Evolutionary conservation across 2,888 invertebrate species (phyloP).

Genomic region (Temnothorax rugatulus): DNA sequence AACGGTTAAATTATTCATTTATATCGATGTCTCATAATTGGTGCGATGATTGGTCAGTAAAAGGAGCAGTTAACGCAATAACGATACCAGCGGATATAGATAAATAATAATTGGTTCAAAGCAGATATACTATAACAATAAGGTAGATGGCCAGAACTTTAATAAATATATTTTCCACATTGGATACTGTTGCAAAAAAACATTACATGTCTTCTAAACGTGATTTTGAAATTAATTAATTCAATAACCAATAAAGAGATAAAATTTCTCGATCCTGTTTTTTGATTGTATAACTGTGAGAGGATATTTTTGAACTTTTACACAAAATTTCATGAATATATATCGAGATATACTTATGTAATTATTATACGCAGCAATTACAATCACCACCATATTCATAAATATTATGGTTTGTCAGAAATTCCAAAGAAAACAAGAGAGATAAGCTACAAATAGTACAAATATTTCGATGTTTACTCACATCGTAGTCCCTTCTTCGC

Average conservation of each 20-base stretch:
- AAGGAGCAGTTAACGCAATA: not conserved
- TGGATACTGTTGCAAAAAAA: not conserved
- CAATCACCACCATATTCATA: not conserved
- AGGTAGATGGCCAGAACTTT: not conserved
- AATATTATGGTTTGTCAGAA: not conserved
- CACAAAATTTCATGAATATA: not conserved
- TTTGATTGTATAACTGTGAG: not conserved
- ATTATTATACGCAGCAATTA: not conserved
- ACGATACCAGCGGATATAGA: not conserved
- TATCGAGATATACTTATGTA: not conserved
- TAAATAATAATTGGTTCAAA: not conserved
- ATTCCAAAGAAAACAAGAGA: conserved; percentile 8
- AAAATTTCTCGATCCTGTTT: not conserved
- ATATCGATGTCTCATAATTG: conserved; percentile 13
- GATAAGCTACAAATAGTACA: conserved; percentile 30
- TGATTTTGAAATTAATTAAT: not conserved
- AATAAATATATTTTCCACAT: not conserved
- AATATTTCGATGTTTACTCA: conserved; percentile 46
- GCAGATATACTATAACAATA: not conserved
- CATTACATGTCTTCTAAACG: not conserved
- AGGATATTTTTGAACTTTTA: conserved; percentile 3
- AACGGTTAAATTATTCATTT: conserved; percentile 25
- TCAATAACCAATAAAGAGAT: not conserved
- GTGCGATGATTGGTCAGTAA: not conserved
- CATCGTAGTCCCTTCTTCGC: not conserved